phyloP scores from a whole-genome alignment of 2,113 vertebrate species.

The Tinamus guttatus region DNA sequence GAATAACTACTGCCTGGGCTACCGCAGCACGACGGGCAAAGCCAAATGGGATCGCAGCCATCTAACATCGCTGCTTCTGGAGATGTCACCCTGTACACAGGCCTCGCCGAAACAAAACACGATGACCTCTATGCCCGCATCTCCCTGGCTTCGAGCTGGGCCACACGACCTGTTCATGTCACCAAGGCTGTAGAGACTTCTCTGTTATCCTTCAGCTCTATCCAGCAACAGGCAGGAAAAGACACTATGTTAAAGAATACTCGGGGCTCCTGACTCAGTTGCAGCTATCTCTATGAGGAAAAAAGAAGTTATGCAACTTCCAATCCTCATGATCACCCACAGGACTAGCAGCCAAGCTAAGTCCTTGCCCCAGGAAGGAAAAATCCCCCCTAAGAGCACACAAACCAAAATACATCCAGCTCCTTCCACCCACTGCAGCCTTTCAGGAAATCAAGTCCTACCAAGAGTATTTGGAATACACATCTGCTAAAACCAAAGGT shows the following conservation, averaged over 20 bases:
- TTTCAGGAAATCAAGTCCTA: neutral
- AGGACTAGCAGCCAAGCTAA: neutral
- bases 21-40: rapidly evolving
- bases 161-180: rapidly evolving
- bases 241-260: neutral
- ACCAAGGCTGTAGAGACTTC: neutral
- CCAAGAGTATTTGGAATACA: neutral
- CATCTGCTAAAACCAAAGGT: neutral
- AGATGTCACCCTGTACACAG: neutral
- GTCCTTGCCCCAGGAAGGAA: neutral
- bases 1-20: neutral
- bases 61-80: rapidly evolving
- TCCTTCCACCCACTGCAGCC: neutral
- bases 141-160: neutral
- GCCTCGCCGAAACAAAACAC: neutral
- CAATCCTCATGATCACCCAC: neutral
- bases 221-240: rapidly evolving
- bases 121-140: neutral
- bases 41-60: neutral
- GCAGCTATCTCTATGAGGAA: neutral
- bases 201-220: rapidly evolving
- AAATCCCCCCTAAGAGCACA: neutral
- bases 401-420: neutral
- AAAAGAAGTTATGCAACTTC: neutral
- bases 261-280: neutral